phyloP scores from a whole-genome alignment of 2,888 invertebrate species.

The Oligia strigilis region DNA sequence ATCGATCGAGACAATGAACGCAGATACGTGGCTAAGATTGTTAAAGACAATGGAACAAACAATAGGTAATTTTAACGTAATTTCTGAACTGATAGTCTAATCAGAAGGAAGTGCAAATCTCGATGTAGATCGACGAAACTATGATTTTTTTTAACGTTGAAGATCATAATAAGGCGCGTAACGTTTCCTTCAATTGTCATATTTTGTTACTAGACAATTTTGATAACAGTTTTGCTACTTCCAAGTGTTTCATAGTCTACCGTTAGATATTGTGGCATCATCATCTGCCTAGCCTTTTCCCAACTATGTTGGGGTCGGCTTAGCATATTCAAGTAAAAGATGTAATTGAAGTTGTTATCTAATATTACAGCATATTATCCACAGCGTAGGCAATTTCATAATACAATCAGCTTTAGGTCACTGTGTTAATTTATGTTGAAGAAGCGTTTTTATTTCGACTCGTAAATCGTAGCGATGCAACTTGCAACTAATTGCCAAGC shows the following conservation, averaged over 20 bases:
- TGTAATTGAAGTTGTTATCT: constrained; percentile 51
- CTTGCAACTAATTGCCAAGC: constrained; percentile 33
- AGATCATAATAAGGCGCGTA: not conserved
- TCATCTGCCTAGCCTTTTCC: no score
- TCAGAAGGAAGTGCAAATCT: constrained; percentile 55
- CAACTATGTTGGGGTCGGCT: no score
- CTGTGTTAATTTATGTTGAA: constrained; percentile 58
- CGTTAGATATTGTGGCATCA: constrained; percentile 1
- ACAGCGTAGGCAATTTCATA: constrained; percentile 41
- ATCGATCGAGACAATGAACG: constrained; percentile 65
- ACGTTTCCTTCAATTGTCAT: not conserved
- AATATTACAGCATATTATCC: constrained; percentile 33
- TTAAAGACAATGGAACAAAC: constrained; percentile 63
- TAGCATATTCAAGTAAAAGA: constrained; percentile 14
- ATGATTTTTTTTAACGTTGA: not conserved
- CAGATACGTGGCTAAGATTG: constrained; percentile 59
- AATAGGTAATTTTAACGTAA: constrained; percentile 65
- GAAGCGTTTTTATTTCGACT: constrained; percentile 60
- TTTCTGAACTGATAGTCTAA: constrained; percentile 55
- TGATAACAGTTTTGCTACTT: constrained; percentile 3
- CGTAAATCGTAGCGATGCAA: constrained; percentile 59
- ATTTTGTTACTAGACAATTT: constrained; percentile 8
- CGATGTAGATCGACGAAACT: constrained; percentile 44
- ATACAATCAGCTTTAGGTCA: constrained; percentile 52
- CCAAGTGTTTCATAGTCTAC: constrained; percentile 7